phyloP scores from a whole-genome alignment of 2,888 invertebrate species.

The Agriotes lineatus region DNA sequence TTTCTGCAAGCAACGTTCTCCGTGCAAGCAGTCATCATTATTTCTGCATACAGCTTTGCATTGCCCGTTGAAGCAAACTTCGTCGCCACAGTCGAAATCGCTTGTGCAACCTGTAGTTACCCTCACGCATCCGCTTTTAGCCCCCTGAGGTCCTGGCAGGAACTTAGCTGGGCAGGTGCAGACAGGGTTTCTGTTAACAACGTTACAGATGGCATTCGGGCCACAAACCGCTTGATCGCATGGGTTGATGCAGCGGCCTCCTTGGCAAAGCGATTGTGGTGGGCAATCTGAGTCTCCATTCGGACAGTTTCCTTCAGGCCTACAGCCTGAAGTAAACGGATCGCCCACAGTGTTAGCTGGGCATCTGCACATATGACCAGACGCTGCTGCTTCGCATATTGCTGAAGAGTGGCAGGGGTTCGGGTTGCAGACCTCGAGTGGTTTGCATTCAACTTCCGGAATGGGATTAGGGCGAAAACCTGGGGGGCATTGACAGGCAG shows the following conservation, averaged over 20 bases:
- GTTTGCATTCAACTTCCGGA: conserved; percentile 85
- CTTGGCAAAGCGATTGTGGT: conserved; percentile 77
- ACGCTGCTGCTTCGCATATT: conserved; percentile 77
- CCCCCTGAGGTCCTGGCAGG: conserved; percentile 73
- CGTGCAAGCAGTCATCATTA: conserved; percentile 81
- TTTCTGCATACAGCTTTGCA: conserved; percentile 86
- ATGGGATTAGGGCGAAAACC: conserved; percentile 85
- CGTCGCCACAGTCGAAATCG: conserved; percentile 83
- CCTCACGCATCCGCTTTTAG: conserved; percentile 80
- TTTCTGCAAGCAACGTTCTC: conserved; percentile 83
- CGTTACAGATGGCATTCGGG: conserved; percentile 82
- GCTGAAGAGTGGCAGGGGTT: conserved; percentile 87
- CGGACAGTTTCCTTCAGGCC: conserved; percentile 80
- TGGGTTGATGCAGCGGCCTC: conserved; percentile 82
- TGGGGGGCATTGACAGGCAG: conserved; percentile 87
- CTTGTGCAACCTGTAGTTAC: conserved; percentile 74
- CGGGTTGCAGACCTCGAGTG: conserved; percentile 78
- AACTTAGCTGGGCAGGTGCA: conserved; percentile 85
- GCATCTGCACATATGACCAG: conserved; percentile 83
- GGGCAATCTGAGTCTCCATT: conserved; percentile 83
- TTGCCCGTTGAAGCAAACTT: conserved; percentile 84
- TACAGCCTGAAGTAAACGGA: conserved; percentile 80
- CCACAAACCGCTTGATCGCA: conserved; percentile 84
- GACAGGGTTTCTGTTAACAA: conserved; percentile 81
- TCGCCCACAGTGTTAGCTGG: conserved; percentile 83